Base-by-base conservation (phyloP, 2,888 invertebrate genomes). In the Neocrepidodera transversa region DNA sequence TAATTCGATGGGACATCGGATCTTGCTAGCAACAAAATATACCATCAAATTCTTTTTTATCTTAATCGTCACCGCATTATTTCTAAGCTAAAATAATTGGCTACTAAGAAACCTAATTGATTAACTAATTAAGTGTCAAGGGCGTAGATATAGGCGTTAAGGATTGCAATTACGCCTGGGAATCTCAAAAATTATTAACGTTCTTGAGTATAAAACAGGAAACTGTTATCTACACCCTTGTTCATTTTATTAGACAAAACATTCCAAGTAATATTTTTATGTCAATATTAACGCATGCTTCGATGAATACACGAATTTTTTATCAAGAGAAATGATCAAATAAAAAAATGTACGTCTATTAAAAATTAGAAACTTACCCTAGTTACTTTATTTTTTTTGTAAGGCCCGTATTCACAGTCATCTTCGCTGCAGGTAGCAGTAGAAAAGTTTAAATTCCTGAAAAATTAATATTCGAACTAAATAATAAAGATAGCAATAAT, bases 1-100 rank as follows among this genome's bases (percentile, higher is more conserved):
- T 97, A 69, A 97, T 95, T 59, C 97, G 88, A 79, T 97, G 97
- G n/a, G 97, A 97, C 88, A 95, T 87, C 45, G 96, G 96, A 79
- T 97, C 96, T 93, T 97, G 90, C 86, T 91, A 80, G 45, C 20
- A 63, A 62, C 62, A 66, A 62, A 65, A 62, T 43, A 64, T 60
- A 63, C 60, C 58, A 43, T 60, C 60, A 60, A 58, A 63, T 55
- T 61, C 58, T 56, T n/a, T n/a, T n/a, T 57, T 55, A 55, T 55
- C 36, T 60, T 58, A 60, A 63, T 50, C 45, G 49, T 60, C 63
- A 63, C 54, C 60, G 42, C 55, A 52, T 58, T n/a, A 63, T 45
- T 48, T 53, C 56, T 54, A 56, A 30, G 61, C 64, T 62, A 64
- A 64, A 64, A 64, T 59, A 53, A 64, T 48, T 16, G 35, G 16